phyloP scores from a whole-genome alignment of 1,140 invertebrate species.

The Trichonephila clavata region DNA sequence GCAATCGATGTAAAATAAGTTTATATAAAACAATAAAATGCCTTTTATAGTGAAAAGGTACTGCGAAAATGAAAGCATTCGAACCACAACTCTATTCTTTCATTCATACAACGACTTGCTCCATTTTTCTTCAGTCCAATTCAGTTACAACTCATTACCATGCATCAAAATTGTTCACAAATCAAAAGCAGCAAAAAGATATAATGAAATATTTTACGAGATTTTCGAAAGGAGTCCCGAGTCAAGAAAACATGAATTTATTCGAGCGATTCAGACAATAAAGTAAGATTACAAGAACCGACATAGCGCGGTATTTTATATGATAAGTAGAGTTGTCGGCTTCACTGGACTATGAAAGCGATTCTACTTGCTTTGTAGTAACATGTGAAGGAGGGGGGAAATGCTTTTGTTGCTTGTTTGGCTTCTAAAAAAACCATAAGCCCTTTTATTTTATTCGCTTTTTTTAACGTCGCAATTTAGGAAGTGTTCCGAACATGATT shows the following conservation, averaged over 20 bases:
- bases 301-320: constrained; percentile 13
- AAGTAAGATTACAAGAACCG: constrained; percentile 63
- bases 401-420: neutral
- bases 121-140: neutral
- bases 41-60: no score
- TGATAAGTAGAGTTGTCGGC: constrained; percentile 31
- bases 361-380: neutral
- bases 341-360: neutral
- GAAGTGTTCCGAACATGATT: no score
- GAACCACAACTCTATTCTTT: no score
- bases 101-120: neutral
- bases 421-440: neutral
- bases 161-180: constrained; percentile 36
- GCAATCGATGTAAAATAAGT: no score
- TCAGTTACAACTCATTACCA: neutral
- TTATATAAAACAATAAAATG: no score
- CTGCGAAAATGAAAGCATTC: no score
- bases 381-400: neutral
- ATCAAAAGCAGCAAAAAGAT: constrained; percentile 38
- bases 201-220: constrained; percentile 63
- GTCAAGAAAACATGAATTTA: constrained; percentile 23
- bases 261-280: constrained; percentile 53
- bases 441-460: neutral
- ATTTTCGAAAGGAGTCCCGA: neutral
- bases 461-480: neutral